Conservation (phyloP, 1,140 invertebrate genomes). For the Arctopsyche grandis region DNA sequence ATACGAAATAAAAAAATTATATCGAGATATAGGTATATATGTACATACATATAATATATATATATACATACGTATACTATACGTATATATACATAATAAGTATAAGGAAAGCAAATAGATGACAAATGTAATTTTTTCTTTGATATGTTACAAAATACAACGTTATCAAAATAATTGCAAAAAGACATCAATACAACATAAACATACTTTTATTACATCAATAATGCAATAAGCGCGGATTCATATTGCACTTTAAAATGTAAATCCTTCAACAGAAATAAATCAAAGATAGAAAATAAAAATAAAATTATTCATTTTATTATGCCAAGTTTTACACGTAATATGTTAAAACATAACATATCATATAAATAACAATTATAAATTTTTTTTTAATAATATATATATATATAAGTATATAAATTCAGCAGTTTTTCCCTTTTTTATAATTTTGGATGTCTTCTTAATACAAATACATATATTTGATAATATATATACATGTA, state of each 20-base stretch:
- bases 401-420: too few species aligned
- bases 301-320: constrained; percentile 32
- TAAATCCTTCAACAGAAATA: constrained; percentile 3
- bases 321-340: constrained; percentile 27
- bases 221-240: neutral
- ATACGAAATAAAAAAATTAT: constrained; percentile 21
- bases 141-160: constrained; percentile 31
- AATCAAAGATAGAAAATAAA: constrained; percentile 21
- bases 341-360: constrained; percentile 38
- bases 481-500: constrained; percentile 6
- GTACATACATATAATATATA: constrained; percentile 1
- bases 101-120: constrained; percentile 15
- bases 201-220: constrained; percentile 1
- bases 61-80: neutral
- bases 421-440: constrained; percentile 11
- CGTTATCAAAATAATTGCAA: neutral
- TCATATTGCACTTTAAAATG: neutral
- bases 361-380: constrained; percentile 40
- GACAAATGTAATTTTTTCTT: constrained; percentile 6
- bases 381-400: constrained; percentile 19
- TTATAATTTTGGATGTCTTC: neutral
- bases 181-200: neutral
- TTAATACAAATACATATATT: neutral
- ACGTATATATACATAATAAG: neutral
- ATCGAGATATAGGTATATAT: constrained; percentile 12